Base-by-base conservation (phyloP, 1,140 invertebrate species). In the Drosophila teissieri region DNA sequence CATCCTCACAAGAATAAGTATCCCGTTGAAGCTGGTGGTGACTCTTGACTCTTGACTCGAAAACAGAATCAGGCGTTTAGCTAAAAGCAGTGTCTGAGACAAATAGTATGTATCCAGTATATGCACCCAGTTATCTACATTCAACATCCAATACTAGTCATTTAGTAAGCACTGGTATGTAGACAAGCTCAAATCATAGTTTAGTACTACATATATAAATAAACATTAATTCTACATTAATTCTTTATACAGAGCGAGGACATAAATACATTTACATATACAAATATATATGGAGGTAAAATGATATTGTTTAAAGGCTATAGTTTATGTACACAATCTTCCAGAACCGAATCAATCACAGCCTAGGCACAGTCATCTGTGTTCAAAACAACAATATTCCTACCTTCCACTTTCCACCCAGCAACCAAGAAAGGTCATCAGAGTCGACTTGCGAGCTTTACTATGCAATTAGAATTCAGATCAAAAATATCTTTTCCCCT, bases 61-160 rank as follows among this genome's bases (percentile, higher is more conserved):
- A 75, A 57, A 72, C 70, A 72, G 64, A 82, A 82, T 74, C 55
- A 85, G 61, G 86, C 70, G 76, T 31, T 88, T 86, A 88, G 82
- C 82, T 88, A 75, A 80, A 82, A 88, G 79, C 79, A 78, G 63
- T 51, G 42, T 62, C 60, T 72, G 68, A 57, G 64, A 73, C 61
- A 73, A 48, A 73, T 53, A 67, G 27, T 57, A 62, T 73, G 67
- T 39, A 80, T 42, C 46, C 46, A 54, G 19, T 36, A 60, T 60
- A 57, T 40, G 56, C 44, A 68, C 48, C 37, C 17, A 64, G 17
- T 54, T 65, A 60, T 42, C 60, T 42, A 58, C 39, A 55, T 48
- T 40, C 57, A 73, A 22, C 51, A 53, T 53, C 24, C 27, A 40
- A 74, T 52, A 46, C 39, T 65, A 61, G 37, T 75, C 42, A 60